These are phyloP conservation scores for Pelagia noctiluca DNA, from an alignment of 30 jellyfish, hydroid and myxozoan species.

Conservation along the genomic window DNA sequence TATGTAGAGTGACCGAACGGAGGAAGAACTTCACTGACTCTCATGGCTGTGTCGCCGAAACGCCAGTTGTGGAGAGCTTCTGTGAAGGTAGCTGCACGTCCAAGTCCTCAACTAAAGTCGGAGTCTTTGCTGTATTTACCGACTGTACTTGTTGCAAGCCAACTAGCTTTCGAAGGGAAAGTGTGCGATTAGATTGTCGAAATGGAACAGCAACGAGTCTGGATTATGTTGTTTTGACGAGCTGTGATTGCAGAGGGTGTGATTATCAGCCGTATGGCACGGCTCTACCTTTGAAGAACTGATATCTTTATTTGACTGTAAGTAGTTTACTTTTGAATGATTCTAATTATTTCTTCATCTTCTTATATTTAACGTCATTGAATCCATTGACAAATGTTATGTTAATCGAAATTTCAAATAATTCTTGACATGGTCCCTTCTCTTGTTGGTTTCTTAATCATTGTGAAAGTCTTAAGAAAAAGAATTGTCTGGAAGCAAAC, in stretches of 20 bases:
- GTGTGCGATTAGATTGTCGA: conserved; percentile 38
- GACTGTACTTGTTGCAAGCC: conserved; percentile 78
- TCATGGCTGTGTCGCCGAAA: conserved; percentile 40
- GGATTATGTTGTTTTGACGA: conserved; percentile 19
- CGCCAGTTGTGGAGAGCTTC: conserved; percentile 21
- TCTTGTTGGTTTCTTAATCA: too few species aligned
- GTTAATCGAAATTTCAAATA: too few species aligned
- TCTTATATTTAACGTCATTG: too few species aligned
- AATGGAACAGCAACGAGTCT: conserved; percentile 41
- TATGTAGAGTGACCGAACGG: background rate
- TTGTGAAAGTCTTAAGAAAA: too few species aligned
- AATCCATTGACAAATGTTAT: too few species aligned
- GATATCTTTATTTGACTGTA: too few species aligned
- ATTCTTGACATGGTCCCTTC: too few species aligned
- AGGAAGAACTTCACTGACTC: background rate
- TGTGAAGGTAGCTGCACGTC: conserved; percentile 72
- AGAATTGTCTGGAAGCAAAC: too few species aligned
- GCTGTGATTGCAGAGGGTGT: conserved; percentile 56
- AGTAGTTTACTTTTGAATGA: too few species aligned
- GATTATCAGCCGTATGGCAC: conserved; percentile 63
- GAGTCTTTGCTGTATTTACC: background rate
- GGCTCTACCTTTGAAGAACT: conserved; percentile 15
- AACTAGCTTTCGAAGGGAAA: conserved; percentile 24
- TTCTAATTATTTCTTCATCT: too few species aligned
- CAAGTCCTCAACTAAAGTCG: conserved; percentile 29